phyloP scores from a whole-genome alignment of 2,113 vertebrate species.

The Dicaeum eximium region DNA sequence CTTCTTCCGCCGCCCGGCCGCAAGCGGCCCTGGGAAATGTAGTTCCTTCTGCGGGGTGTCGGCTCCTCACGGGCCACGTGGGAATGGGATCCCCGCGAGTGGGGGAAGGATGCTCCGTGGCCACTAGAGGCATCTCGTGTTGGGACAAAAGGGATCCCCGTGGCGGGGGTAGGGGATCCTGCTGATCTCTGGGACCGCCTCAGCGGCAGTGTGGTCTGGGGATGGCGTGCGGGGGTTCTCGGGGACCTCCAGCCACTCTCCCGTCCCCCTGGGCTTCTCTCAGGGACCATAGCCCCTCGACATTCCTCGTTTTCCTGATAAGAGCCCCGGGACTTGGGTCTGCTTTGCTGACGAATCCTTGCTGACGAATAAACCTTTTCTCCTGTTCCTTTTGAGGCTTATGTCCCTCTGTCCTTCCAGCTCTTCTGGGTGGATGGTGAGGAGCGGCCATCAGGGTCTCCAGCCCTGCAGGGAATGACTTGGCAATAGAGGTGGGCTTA shows the following conservation, averaged over 20 bases:
- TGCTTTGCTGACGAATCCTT: background rate
- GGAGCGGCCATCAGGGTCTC: background rate
- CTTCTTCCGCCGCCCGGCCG: accelerated
- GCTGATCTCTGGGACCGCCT: background rate
- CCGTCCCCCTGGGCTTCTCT: too few species aligned
- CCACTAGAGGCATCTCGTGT: accelerated
- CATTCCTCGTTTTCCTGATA: background rate
- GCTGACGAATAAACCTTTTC: background rate
- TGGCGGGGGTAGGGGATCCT: accelerated
- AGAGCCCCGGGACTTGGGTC: accelerated
- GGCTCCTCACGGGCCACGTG: accelerated
- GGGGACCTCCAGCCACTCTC: background rate
- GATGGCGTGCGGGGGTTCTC: accelerated
- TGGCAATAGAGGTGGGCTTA: accelerated
- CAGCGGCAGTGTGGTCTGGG: accelerated
- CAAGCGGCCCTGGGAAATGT: background rate
- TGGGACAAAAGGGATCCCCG: background rate
- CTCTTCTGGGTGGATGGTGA: background rate
- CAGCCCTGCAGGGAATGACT: background rate
- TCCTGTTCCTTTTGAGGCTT: background rate
- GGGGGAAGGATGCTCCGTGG: accelerated
- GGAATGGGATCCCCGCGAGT: accelerated
- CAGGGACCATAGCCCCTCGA: accelerated
- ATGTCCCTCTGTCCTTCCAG: background rate
- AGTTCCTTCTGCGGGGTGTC: accelerated